Evolutionary conservation across 2,888 invertebrate genomes (phyloP).

Genomic region (Orthonevra nobilis): DNA sequence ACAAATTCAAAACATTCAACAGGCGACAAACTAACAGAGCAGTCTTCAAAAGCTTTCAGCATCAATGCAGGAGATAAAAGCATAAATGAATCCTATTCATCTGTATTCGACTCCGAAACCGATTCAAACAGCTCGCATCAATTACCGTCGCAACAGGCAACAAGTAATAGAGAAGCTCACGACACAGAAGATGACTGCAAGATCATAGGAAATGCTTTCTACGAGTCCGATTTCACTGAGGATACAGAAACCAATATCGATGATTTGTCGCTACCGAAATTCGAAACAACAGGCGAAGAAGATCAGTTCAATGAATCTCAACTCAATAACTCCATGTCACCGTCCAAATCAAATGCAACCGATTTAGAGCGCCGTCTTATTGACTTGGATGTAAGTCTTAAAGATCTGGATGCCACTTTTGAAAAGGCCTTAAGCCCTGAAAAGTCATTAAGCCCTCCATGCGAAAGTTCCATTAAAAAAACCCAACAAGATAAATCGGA

Average conservation of each 20-base stretch:
- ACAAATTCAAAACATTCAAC: constrained; percentile 70
- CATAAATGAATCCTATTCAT: constrained; percentile 47
- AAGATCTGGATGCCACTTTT: constrained; percentile 71
- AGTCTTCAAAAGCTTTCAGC: not conserved
- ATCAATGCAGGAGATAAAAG: no score
- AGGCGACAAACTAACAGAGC: no score
- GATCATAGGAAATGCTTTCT: constrained; percentile 51
- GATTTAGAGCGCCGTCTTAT: constrained; percentile 73
- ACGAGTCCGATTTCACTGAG: constrained; percentile 71
- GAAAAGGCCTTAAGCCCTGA: constrained; percentile 70
- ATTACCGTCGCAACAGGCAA: constrained; percentile 48
- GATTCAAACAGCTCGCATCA: constrained; percentile 17
- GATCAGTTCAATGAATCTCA: constrained; percentile 35
- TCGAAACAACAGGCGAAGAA: constrained; percentile 73
- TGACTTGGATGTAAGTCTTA: constrained; percentile 72
- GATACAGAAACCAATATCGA: constrained; percentile 74
- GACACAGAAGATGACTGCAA: constrained; percentile 18
- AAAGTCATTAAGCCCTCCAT: constrained; percentile 33
- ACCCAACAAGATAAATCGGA: constrained; percentile 29
- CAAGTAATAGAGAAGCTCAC: constrained; percentile 10
- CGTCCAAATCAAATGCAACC: not conserved
- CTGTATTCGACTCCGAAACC: constrained; percentile 33
- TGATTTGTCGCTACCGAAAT: constrained; percentile 74
- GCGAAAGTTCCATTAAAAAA: constrained; percentile 10
- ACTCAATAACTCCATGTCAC: not conserved